Evolutionary conservation across 2,113 vertebrate genomes (phyloP).

Genomic region (Loxodonta africana): DNA sequence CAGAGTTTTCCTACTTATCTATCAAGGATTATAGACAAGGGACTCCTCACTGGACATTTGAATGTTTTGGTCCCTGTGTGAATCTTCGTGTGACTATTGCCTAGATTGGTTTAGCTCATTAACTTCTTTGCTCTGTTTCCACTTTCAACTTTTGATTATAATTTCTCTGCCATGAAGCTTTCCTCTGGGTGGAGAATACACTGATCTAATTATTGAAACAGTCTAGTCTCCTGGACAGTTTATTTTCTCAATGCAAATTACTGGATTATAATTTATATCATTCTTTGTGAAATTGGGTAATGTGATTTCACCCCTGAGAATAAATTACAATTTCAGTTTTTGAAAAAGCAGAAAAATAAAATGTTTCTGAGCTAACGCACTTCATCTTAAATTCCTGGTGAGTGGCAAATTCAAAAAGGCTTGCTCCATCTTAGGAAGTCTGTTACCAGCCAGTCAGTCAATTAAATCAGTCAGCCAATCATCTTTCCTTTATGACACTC

Average conservation of each 20-base stretch:
- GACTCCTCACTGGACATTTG: neutral
- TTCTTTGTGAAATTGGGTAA: neutral
- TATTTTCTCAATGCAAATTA: neutral
- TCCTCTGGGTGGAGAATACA: neutral
- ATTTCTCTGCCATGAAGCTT: neutral
- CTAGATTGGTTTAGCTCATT: neutral
- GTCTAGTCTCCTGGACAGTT: neutral
- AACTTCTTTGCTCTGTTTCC: neutral
- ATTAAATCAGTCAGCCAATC: neutral
- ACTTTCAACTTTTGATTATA: neutral
- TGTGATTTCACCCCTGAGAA: neutral
- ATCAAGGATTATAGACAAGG: neutral
- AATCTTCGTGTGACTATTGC: neutral
- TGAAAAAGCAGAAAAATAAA: neutral
- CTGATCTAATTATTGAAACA: neutral
- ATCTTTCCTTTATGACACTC: neutral
- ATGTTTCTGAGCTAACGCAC: neutral
- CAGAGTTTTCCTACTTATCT: neutral
- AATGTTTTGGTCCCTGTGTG: neutral
- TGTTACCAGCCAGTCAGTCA: no score
- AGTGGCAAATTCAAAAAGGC: neutral
- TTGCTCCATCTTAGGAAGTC: neutral
- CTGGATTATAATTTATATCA: neutral
- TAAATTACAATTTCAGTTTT: neutral
- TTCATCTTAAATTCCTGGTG: constrained; percentile 31